Conservation (phyloP, 2,797 vertebrate species). For the Macrochelys suwanniensis region DNA sequence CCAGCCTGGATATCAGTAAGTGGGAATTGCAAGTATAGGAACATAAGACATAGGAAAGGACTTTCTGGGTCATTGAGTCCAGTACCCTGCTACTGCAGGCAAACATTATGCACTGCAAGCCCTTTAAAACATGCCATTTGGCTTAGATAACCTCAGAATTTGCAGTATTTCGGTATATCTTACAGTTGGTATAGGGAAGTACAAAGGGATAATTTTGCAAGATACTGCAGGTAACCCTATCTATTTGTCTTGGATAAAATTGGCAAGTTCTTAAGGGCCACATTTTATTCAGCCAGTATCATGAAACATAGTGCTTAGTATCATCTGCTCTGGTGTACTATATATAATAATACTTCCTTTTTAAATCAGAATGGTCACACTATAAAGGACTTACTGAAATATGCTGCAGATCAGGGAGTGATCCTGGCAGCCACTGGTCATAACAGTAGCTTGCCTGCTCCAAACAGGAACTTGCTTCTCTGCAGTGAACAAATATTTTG, state of each 20-base stretch:
- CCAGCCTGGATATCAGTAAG: too few species aligned
- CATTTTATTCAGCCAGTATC: neutral
- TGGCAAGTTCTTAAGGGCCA: neutral
- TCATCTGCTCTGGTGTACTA: neutral
- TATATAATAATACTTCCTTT: neutral
- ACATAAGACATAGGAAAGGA: neutral
- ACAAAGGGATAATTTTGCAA: neutral
- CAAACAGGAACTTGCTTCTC: neutral
- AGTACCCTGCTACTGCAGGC: neutral
- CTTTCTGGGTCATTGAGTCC: neutral
- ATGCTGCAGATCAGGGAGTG: neutral
- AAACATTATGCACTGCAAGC: neutral
- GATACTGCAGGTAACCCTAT: neutral
- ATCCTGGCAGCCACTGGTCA: neutral
- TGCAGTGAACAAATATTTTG: slow-evolving; percentile 5
- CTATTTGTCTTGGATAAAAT: slow-evolving; percentile 13
- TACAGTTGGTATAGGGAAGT: neutral
- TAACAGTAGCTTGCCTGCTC: slow-evolving; percentile 16
- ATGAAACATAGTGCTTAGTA: neutral
- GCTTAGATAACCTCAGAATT: neutral
- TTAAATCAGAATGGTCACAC: slow-evolving; percentile 1
- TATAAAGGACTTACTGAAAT: slow-evolving; percentile 33
- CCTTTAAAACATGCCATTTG: neutral
- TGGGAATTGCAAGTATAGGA: neutral
- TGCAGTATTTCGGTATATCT: neutral